Conservation (phyloP, 2,797 vertebrate species). For the Notolabrus celidotus region DNA sequence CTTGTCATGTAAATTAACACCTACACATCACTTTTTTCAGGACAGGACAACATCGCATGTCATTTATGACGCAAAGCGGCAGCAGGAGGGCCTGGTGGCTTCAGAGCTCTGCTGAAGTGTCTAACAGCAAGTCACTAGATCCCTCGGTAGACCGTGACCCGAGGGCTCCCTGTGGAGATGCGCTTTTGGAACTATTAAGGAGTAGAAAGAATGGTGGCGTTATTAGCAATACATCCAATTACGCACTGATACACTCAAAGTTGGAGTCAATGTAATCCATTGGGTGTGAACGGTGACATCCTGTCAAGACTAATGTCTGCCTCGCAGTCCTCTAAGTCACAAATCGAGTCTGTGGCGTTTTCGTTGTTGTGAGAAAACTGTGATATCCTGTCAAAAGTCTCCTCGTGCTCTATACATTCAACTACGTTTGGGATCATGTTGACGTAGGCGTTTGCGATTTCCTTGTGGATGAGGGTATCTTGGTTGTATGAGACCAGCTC, state of each 20-base stretch:
- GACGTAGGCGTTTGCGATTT: slow-evolving; percentile 87
- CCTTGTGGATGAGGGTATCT: slow-evolving; percentile 89
- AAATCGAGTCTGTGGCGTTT: slow-evolving; percentile 85
- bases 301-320: slow-evolving; percentile 89
- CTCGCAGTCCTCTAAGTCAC: slow-evolving; percentile 90
- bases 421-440: slow-evolving; percentile 92
- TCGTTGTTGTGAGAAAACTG: slow-evolving; percentile 86
- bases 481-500: slow-evolving; percentile 94
- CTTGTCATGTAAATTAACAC: slow-evolving; percentile 76
- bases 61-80: slow-evolving; percentile 62
- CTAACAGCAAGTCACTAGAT: slow-evolving; percentile 36
- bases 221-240: slow-evolving; percentile 68
- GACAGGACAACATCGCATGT: slow-evolving; percentile 77
- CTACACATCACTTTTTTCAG: slow-evolving; percentile 72
- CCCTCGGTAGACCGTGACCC: slow-evolving; percentile 10
- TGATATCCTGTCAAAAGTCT: slow-evolving; percentile 87
- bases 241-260: slow-evolving; percentile 31
- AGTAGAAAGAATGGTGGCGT: slow-evolving; percentile 33
- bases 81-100: slow-evolving; percentile 32
- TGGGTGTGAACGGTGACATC: slow-evolving; percentile 88
- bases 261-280: slow-evolving; percentile 86
- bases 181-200: background rate
- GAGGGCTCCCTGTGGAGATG: slow-evolving; percentile 7
- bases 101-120: slow-evolving; percentile 41
- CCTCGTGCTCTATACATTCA: slow-evolving; percentile 83